Evolutionary conservation across 2,113 vertebrate genomes (phyloP).

Genomic region (Rynchops niger): DNA sequence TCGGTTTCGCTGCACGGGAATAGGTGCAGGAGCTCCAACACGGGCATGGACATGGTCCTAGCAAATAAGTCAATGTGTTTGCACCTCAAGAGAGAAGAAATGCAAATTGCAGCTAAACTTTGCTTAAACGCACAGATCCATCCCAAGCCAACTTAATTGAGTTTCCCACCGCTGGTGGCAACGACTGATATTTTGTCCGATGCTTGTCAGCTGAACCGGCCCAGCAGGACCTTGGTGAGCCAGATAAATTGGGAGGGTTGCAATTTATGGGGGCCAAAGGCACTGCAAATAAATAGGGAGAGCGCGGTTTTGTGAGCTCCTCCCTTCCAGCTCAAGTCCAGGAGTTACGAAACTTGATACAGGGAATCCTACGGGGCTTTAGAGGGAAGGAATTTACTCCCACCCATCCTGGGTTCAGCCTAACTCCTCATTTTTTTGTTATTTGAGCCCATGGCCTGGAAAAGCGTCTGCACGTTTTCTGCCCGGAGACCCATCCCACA

Average conservation of each 20-base stretch:
- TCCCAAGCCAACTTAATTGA: not conserved
- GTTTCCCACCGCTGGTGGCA: not conserved
- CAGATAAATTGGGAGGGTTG: not conserved
- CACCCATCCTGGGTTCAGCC: conserved; percentile 56
- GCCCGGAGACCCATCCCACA: not conserved
- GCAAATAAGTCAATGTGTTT: not conserved
- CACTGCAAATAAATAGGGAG: conserved; percentile 7
- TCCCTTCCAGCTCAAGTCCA: conserved; percentile 32
- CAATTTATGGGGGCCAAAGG: not conserved
- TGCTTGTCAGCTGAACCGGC: not conserved
- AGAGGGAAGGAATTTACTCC: conserved; percentile 61
- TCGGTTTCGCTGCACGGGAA: accelerated
- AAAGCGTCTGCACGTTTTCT: conserved; percentile 26
- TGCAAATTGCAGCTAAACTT: not conserved
- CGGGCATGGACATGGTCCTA: accelerated
- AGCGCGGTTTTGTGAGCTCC: not conserved
- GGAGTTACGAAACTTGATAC: conserved; percentile 45
- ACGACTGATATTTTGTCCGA: not conserved
- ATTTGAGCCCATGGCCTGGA: conserved; percentile 19
- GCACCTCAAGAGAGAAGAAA: not conserved
- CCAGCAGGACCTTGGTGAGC: not conserved
- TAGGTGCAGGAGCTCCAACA: not conserved
- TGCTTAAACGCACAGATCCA: not conserved
- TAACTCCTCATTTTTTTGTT: conserved; percentile 44
- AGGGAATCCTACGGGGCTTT: conserved; percentile 29